Evolutionary conservation across 2,797 vertebrate species (phyloP).

Genomic region (Macroramphosus scolopax): DNA sequence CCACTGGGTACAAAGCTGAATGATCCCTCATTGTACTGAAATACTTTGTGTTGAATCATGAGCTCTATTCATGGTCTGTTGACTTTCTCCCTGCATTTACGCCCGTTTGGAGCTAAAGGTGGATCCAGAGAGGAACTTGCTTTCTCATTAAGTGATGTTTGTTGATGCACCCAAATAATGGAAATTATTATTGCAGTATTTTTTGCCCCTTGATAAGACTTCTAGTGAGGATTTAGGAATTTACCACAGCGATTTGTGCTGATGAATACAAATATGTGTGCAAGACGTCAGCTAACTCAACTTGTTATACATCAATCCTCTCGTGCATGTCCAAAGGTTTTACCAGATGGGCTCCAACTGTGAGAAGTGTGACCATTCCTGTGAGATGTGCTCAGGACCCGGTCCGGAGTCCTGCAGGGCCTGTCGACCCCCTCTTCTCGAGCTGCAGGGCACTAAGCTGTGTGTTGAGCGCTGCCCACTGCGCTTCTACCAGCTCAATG

Average conservation of each 20-base stretch:
- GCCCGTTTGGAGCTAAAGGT: too few relatives aligned
- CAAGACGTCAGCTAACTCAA: too few relatives aligned
- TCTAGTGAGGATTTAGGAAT: too few relatives aligned
- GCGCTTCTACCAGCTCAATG: constrained; percentile 62
- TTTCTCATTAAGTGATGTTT: too few relatives aligned
- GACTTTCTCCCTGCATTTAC: neutral
- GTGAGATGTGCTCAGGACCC: constrained; percentile 66
- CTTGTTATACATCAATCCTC: too few relatives aligned
- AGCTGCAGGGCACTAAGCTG: constrained; percentile 72
- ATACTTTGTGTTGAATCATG: neutral
- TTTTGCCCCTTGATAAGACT: too few relatives aligned
- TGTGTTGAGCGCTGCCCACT: constrained; percentile 73
- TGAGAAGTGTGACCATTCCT: constrained; percentile 72
- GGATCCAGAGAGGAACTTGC: too few relatives aligned
- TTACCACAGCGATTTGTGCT: too few relatives aligned
- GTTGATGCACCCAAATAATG: too few relatives aligned
- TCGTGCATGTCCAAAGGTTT: constrained; percentile 52
- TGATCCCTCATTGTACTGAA: fast-evolving
- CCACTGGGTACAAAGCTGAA: constrained; percentile 66
- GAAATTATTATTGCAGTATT: too few relatives aligned
- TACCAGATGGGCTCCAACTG: constrained; percentile 68
- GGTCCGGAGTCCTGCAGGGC: constrained; percentile 69
- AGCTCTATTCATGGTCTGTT: constrained; percentile 1
- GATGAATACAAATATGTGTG: too few relatives aligned
- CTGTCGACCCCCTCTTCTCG: constrained; percentile 63